phyloP scores from a whole-genome alignment of 2,888 invertebrate genomes.

The Dinocampus coccinellae region DNA sequence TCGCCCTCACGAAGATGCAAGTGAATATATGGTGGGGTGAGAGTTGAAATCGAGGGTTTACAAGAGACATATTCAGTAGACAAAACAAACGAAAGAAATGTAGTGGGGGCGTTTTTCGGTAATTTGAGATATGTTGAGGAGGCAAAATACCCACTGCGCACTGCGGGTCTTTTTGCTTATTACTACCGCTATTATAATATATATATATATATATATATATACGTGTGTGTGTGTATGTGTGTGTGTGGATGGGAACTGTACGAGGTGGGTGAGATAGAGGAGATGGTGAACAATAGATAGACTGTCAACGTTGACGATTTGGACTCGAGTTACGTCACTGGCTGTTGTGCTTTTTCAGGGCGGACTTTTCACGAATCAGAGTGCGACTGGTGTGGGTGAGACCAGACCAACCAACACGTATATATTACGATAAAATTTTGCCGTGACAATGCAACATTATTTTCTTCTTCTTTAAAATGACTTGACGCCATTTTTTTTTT shows the following conservation, averaged over 20 bases:
- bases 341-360: slow-evolving; percentile 61
- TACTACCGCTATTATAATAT: neutral
- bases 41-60: neutral
- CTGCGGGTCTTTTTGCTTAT: slow-evolving; percentile 41
- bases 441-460: neutral
- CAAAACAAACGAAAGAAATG: slow-evolving; percentile 22
- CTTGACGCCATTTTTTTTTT: no score
- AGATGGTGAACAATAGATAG: slow-evolving; percentile 57
- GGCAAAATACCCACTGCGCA: slow-evolving; percentile 49
- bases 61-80: neutral
- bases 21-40: slow-evolving; percentile 39
- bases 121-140: slow-evolving; percentile 55
- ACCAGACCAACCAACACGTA: neutral
- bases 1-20: slow-evolving; percentile 46
- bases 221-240: no score
- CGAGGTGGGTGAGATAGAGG: slow-evolving; percentile 55
- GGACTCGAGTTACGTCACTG: slow-evolving; percentile 66
- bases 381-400: slow-evolving; percentile 41
- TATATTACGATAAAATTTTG: neutral
- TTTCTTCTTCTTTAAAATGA: no score
- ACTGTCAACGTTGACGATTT: slow-evolving; percentile 60
- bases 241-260: neutral
- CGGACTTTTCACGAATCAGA: slow-evolving; percentile 44
- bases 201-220: neutral
- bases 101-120: slow-evolving; percentile 31